Conservation (phyloP, 1,140 invertebrate species). For the Amyelois transitella region DNA sequence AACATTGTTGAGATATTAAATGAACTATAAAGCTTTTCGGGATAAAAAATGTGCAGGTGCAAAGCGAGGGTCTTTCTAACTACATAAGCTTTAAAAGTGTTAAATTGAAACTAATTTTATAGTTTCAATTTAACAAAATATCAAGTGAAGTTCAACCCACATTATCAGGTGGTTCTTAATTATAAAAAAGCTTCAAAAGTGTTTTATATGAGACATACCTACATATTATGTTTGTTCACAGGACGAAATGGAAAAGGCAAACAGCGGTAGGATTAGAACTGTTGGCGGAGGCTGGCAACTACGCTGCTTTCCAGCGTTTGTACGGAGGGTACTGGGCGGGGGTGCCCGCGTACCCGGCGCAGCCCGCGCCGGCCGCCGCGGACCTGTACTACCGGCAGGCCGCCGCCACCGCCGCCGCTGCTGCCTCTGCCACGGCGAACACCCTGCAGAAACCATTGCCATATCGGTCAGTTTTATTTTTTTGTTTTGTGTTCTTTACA, state of each 20-base stretch:
- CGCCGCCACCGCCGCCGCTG: conserved; percentile 80
- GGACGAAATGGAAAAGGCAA: conserved; percentile 99
- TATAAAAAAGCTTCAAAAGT: too few species aligned
- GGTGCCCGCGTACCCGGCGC: conserved; percentile 74
- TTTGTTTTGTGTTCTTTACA: too few species aligned
- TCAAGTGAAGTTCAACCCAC: too few species aligned
- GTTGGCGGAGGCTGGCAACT: conserved; percentile 96
- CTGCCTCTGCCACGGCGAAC: conserved; percentile 79
- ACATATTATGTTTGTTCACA: conserved; percentile 75
- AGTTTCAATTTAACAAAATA: too few species aligned
- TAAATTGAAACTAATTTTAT: too few species aligned
- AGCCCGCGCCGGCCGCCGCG: conserved; percentile 79
- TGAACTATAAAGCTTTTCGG: conserved; percentile 33
- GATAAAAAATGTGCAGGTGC: too few species aligned
- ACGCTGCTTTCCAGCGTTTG: conserved; percentile 95
- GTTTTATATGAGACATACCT: neutral
- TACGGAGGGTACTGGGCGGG: conserved; percentile 86
- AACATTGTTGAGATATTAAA: conserved; percentile 37
- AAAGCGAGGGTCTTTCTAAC: too few species aligned
- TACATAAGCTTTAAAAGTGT: too few species aligned
- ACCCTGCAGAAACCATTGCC: conserved; percentile 92
- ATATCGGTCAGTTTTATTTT: conserved; percentile 76
- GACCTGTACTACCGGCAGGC: conserved; percentile 88
- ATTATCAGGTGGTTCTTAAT: too few species aligned
- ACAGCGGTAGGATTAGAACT: conserved; percentile 97